A percentile compares a stretch with the other conserved stretches of the same genome.
These are phyloP conservation scores for Megaceryle torquata DNA, from an alignment of 2,113 vertebrate species.

Conservation along the genomic window DNA sequence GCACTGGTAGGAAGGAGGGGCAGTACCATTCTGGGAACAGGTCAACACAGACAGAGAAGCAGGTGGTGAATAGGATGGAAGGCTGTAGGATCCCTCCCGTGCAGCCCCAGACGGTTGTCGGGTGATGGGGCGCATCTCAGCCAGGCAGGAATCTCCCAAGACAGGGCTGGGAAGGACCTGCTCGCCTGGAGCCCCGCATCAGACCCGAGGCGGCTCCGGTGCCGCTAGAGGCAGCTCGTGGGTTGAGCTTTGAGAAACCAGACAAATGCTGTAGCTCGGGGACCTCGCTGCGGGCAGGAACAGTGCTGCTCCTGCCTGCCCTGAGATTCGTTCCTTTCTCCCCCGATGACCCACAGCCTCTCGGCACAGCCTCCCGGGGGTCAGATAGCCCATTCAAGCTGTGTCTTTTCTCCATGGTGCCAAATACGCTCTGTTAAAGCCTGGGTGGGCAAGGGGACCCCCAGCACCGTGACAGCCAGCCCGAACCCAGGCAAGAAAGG, in stretches of 20 bases:
- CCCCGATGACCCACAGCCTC: not conserved
- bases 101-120: not conserved
- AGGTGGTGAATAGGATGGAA: not conserved
- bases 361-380: fast-evolving
- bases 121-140: fast-evolving
- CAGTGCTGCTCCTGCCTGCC: not conserved
- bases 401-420: not conserved
- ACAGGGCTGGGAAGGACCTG: not conserved
- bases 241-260: not conserved
- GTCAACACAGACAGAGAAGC: fast-evolving
- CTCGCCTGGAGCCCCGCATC: not conserved
- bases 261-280: not conserved
- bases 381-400: fast-evolving
- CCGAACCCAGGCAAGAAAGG: not conserved
- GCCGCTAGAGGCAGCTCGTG: slow-evolving; percentile 67
- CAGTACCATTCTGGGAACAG: fast-evolving
- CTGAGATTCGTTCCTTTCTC: not conserved
- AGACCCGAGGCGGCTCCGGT: not conserved
- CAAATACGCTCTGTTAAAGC: fast-evolving
- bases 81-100: fast-evolving
- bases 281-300: not conserved
- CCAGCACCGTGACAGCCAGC: fast-evolving
- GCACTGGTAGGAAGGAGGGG: not conserved
- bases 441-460: not conserved
- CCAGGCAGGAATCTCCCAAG: not conserved